phyloP scores from a whole-genome alignment of 1,140 invertebrate genomes.

The Tetramorium alpestre region DNA sequence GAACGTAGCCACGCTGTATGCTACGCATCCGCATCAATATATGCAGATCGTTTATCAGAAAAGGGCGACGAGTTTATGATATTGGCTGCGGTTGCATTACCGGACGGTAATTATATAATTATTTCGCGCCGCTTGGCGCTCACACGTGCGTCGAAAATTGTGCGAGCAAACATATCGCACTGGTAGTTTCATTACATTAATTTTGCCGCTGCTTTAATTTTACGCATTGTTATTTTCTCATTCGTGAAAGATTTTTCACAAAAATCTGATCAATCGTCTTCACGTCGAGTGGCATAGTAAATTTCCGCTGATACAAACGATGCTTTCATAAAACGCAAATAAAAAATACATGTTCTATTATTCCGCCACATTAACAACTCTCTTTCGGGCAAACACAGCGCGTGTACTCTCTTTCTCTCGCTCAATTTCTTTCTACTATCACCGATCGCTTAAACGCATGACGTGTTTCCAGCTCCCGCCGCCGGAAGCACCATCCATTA shows the following conservation, averaged over 20 bases:
- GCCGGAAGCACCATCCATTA: slow-evolving; percentile 77
- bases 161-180: neutral
- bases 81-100: neutral
- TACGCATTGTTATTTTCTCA: neutral
- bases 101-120: slow-evolving; percentile 52
- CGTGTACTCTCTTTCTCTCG: slow-evolving; percentile 53
- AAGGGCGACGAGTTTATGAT: neutral
- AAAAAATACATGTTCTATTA: slow-evolving; percentile 10
- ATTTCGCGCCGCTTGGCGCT: slow-evolving; percentile 21
- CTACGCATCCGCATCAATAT: slow-evolving; percentile 13
- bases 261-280: too few species aligned
- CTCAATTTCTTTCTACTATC: slow-evolving; percentile 51
- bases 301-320: neutral
- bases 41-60: slow-evolving; percentile 4
- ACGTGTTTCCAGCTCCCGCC: slow-evolving; percentile 67
- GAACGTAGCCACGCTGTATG: neutral
- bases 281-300: neutral
- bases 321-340: neutral
- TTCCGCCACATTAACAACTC: slow-evolving; percentile 45
- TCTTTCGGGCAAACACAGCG: neutral
- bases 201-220: slow-evolving; percentile 1
- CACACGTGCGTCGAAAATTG: slow-evolving; percentile 21
- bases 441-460: slow-evolving; percentile 70
- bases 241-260: neutral
- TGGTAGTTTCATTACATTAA: slow-evolving; percentile 6